phyloP scores from a whole-genome alignment of 2,797 vertebrate species.

The Myripristis murdjan region DNA sequence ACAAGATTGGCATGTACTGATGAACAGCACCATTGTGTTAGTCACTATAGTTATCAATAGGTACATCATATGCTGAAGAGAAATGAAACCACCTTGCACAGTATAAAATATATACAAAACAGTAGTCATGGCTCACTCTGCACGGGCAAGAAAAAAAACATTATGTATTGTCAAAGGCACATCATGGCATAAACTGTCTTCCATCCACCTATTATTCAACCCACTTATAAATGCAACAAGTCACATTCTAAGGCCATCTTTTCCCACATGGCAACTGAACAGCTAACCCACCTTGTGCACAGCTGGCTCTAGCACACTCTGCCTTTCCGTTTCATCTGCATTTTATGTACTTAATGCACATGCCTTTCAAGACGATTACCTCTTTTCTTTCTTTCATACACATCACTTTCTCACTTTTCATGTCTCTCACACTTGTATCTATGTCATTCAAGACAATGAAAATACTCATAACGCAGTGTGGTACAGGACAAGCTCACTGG shows the following conservation, averaged over 20 bases:
- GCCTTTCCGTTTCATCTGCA: neutral
- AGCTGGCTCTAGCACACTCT: constrained; percentile 8
- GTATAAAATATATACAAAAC: constrained; percentile 55
- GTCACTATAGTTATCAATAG: constrained; percentile 29
- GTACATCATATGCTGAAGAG: constrained; percentile 4
- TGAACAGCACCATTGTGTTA: constrained; percentile 55
- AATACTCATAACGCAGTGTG: constrained; percentile 8
- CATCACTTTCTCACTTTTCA: neutral
- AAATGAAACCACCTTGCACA: constrained; percentile 20
- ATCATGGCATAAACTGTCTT: constrained; percentile 20
- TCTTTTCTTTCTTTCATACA: constrained; percentile 17
- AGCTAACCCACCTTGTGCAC: constrained; percentile 11
- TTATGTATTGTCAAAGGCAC: constrained; percentile 39
- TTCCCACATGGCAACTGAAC: neutral
- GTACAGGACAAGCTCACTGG: neutral
- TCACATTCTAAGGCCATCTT: constrained; percentile 45
- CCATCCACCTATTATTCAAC: constrained; percentile 7
- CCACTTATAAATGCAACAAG: too few species aligned
- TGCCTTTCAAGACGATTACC: constrained; percentile 31
- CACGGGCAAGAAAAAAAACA: constrained; percentile 48
- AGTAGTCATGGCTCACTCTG: constrained; percentile 66
- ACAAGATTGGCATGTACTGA: constrained; percentile 20
- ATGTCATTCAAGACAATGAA: constrained; percentile 8
- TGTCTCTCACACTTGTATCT: constrained; percentile 18
- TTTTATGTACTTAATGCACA: neutral